Conservation (phyloP, 2,888 invertebrate genomes). For the Halictus ligatus region DNA sequence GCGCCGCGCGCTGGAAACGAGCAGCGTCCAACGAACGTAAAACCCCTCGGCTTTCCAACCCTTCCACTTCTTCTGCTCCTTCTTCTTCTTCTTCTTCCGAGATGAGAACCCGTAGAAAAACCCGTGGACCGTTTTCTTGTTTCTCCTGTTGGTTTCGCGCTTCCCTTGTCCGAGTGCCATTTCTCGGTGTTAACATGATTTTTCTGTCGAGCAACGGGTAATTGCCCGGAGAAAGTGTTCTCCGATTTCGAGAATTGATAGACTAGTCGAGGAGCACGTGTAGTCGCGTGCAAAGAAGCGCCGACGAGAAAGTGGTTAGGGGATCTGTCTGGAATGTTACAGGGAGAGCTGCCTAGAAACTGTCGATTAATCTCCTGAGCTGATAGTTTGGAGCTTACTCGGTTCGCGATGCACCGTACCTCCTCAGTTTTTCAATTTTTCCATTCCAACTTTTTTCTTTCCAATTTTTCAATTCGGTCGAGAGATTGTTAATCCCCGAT, state of each 20-base stretch:
- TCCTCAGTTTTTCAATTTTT: background rate
- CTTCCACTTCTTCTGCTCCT: background rate
- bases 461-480: background rate
- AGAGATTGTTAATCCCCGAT: too few relatives aligned
- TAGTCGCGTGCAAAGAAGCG: conserved; percentile 11
- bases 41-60: conserved; percentile 51
- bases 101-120: conserved; percentile 49
- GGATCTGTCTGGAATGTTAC: background rate
- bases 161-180: background rate
- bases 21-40: conserved; percentile 62
- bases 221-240: background rate
- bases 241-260: conserved; percentile 13
- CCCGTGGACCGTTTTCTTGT: conserved; percentile 4
- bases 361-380: background rate
- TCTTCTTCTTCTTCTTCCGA: conserved; percentile 3
- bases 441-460: background rate
- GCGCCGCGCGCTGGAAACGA: conserved; percentile 75
- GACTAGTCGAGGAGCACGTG: conserved; percentile 1
- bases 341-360: background rate
- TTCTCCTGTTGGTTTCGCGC: background rate
- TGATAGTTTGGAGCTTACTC: background rate
- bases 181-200: background rate
- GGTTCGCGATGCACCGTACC: background rate
- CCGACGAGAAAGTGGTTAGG: conserved; percentile 3
- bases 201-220: background rate